A percentile compares a stretch with the other conserved stretches of the same genome.
Conservation (phyloP, 2,888 invertebrate species). For the Meteorus cinctellus region DNA sequence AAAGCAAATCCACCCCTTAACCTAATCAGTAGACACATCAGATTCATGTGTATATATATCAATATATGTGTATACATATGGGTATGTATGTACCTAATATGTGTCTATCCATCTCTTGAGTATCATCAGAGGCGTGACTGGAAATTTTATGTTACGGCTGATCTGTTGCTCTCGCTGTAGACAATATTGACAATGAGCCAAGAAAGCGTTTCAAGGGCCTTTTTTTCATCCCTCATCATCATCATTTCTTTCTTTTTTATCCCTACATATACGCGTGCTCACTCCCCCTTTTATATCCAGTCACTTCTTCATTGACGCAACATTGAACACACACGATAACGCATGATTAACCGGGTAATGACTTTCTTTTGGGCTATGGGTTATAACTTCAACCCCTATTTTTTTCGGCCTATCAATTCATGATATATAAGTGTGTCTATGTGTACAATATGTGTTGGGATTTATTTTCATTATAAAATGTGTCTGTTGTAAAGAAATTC, state of each 20-base stretch:
- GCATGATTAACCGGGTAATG: slow-evolving; percentile 73
- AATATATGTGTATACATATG: slow-evolving; percentile 12
- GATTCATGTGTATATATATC: background rate
- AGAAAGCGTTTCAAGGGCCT: slow-evolving; percentile 55
- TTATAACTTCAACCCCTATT: slow-evolving; percentile 35
- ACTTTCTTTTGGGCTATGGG: slow-evolving; percentile 58
- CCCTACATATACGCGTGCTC: slow-evolving; percentile 51
- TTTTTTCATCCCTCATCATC: slow-evolving; percentile 29
- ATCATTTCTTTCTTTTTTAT: slow-evolving; percentile 43
- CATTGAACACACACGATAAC: slow-evolving; percentile 73
- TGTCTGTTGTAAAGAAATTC: background rate
- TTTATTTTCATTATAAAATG: background rate
- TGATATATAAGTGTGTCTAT: background rate
- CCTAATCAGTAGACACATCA: slow-evolving; percentile 29
- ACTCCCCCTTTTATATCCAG: slow-evolving; percentile 60
- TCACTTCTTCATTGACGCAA: slow-evolving; percentile 72
- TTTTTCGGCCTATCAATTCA: slow-evolving; percentile 5
- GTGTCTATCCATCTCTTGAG: background rate
- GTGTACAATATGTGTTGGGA: background rate
- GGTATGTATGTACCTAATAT: slow-evolving; percentile 3
- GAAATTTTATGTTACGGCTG: slow-evolving; percentile 51
- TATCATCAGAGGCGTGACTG: slow-evolving; percentile 30
- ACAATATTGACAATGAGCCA: slow-evolving; percentile 69
- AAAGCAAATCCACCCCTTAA: slow-evolving; percentile 42
- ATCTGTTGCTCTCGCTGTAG: slow-evolving; percentile 68